Evolutionary conservation across 2,888 invertebrate genomes (phyloP).

Genomic region (Drosophila nigritarsus): DNA sequence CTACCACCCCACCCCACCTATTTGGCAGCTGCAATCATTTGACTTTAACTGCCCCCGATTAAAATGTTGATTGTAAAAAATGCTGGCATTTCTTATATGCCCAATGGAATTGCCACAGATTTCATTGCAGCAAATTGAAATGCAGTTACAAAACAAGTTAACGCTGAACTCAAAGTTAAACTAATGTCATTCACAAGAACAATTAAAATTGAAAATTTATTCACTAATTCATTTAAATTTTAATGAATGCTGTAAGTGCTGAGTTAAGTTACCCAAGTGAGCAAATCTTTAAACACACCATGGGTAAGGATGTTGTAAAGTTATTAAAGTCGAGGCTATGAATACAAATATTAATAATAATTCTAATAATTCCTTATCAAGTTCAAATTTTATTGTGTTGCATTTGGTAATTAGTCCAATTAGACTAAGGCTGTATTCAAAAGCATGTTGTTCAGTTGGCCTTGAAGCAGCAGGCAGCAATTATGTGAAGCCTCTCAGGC

Average conservation of each 20-base stretch:
- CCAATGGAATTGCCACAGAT: constrained; percentile 61
- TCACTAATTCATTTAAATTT: constrained; percentile 5
- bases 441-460: constrained; percentile 29
- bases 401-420: constrained; percentile 42
- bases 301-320: background rate
- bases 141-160: constrained; percentile 22
- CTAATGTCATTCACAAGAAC: constrained; percentile 12
- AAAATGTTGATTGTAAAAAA: constrained; percentile 68
- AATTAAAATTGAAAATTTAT: background rate
- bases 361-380: constrained; percentile 1
- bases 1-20: background rate
- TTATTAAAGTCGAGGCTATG: background rate
- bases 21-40: constrained; percentile 73
- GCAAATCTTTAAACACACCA: background rate
- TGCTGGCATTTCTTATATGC: constrained; percentile 59
- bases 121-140: constrained; percentile 64
- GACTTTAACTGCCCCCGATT: constrained; percentile 62
- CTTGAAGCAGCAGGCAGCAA: constrained; percentile 49
- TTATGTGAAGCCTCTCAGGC: constrained; percentile 48
- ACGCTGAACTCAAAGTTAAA: constrained; percentile 12
- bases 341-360: background rate
- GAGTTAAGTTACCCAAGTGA: background rate
- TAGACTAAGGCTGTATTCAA: constrained; percentile 20
- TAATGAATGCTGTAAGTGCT: background rate
- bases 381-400: constrained; percentile 3